These are phyloP conservation scores for Amphiprion ocellaris DNA, from an alignment of 2,113 vertebrate species.

Conservation along the genomic window DNA sequence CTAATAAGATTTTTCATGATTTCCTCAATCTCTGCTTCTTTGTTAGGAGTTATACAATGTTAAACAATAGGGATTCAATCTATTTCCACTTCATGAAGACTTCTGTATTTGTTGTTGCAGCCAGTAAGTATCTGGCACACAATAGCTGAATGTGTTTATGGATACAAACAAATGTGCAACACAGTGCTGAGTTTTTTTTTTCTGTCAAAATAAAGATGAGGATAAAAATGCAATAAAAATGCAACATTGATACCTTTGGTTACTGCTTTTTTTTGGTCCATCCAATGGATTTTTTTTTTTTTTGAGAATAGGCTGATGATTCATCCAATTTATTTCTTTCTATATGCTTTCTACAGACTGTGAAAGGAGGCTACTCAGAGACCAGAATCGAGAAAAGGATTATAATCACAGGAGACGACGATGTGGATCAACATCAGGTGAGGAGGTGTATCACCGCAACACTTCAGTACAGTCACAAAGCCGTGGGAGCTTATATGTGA, in stretches of 20 bases:
- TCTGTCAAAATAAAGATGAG: neutral
- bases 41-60: neutral
- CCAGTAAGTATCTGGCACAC: neutral
- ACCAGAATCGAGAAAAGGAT: slow-evolving; percentile 99
- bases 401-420: slow-evolving; percentile 98
- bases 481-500: neutral
- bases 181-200: no score
- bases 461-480: neutral
- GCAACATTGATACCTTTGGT: neutral
- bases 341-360: slow-evolving; percentile 86
- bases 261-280: neutral
- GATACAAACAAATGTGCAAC: neutral
- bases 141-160: neutral
- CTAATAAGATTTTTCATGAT: neutral
- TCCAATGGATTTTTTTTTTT: neutral
- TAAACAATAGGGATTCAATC: neutral
- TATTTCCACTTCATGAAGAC: neutral
- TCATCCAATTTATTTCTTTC: neutral
- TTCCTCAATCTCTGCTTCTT: neutral
- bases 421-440: slow-evolving; percentile 99
- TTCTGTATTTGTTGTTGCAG: neutral
- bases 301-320: neutral
- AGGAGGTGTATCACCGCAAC: neutral
- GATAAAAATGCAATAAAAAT: neutral
- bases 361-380: slow-evolving; percentile 98